phyloP scores from a whole-genome alignment of 2,797 vertebrate genomes.

The Delichon dasypus region DNA sequence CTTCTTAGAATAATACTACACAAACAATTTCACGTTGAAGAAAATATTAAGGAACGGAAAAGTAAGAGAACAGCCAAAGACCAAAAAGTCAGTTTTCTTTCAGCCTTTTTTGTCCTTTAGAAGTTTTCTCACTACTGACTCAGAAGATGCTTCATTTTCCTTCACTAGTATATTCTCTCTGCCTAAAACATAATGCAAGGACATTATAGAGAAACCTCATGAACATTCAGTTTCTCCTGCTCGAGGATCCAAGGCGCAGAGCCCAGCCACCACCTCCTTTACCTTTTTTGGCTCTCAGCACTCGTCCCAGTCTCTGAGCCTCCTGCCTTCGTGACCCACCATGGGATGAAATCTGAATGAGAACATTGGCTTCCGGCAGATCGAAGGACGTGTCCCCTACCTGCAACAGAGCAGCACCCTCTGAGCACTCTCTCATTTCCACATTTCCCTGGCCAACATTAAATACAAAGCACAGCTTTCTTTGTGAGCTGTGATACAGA shows the following conservation, averaged over 20 bases:
- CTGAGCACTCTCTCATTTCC: neutral
- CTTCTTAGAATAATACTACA: neutral
- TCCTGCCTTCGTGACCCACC: constrained; percentile 97
- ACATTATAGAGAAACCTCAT: neutral
- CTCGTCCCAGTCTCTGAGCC: constrained; percentile 94
- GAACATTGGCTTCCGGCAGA: constrained; percentile 94
- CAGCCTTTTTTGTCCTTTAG: neutral
- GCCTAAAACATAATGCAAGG: neutral
- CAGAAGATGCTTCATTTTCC: neutral
- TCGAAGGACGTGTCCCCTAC: constrained; percentile 98
- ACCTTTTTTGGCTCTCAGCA: constrained; percentile 97
- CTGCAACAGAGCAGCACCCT: constrained; percentile 68
- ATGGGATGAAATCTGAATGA: constrained; percentile 98
- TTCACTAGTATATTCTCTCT: neutral
- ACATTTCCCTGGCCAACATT: neutral
- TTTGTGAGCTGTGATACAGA: neutral
- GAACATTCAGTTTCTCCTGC: neutral
- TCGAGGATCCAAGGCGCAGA: neutral
- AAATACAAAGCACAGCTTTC: neutral
- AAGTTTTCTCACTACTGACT: neutral
- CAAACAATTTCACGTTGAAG: neutral
- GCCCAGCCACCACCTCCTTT: neutral
- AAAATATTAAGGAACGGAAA: neutral
- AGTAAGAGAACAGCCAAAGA: neutral
- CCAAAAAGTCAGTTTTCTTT: neutral